Base-by-base conservation (phyloP, 1,140 invertebrate species). In the Caenorhabditis briggsae region DNA sequence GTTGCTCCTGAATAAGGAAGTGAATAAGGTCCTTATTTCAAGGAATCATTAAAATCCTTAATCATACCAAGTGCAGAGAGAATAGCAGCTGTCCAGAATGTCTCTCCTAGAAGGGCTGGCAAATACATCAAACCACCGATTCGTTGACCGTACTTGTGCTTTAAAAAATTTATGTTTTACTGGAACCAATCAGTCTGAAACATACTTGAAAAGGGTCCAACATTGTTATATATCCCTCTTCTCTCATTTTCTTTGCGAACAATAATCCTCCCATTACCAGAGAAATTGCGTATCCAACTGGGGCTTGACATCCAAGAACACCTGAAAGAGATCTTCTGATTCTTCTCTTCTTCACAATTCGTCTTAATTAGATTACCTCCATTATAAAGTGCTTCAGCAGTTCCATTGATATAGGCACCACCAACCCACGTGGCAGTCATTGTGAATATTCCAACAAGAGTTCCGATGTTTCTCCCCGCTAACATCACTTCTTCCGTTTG, bases 371-470 rank as follows among this genome's bases (percentile, higher is more conserved):
- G 94, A 86, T 98, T 93, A 82, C 92, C 92, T 82, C 94, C 95
- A 18, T 95, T 96, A 93, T 97, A 98, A 88, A 98, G 96, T 6
- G 95, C 96, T 93, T 99, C 97, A 2, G 97, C 97, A 70, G 97
- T 98, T 87, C 97, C 97, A 93, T 98, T 99, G 92, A 99, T 99
- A 94, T 98, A 99, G 48, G 97, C 97, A 53, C 97, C 97, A 84
- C 97, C 97, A 18, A 99, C 97, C 97, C 97, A 98, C 23, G 97
- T 98, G 23, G 97, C 97, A 92, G 97, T 98, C 97, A 98, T 98
- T n/a, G 97, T 98, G 91, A 98, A 98, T 88, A 98, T 97, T 25
- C 97, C 97, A 55, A 98, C 97, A 3, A 97, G 41, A 18, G 86
- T 94, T 7, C 97, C 97, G 89, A 98, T 98, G 90, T 96, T 97